Conservation (phyloP, 2,888 invertebrate genomes). For the Zhuqinia jingwanae region DNA sequence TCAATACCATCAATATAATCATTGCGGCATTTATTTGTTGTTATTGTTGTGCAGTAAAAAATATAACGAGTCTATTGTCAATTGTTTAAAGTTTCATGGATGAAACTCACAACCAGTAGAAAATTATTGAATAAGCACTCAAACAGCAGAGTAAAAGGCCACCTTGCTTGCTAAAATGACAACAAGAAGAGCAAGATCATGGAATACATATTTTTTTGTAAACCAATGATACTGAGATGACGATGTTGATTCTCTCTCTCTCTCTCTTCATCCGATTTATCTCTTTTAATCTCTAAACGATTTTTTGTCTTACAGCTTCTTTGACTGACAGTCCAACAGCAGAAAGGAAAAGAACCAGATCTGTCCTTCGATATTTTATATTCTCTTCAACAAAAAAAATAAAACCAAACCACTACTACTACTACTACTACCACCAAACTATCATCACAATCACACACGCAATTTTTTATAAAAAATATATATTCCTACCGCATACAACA, state of each 20-base stretch:
- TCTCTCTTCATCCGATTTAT: constrained; percentile 21
- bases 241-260: no score
- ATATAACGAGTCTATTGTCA: no score
- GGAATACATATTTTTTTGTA: neutral
- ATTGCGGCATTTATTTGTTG: no score
- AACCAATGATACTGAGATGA: neutral
- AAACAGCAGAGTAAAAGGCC: neutral
- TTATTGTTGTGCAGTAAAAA: no score
- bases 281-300: constrained; percentile 5
- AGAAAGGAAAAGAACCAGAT: constrained; percentile 61
- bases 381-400: constrained; percentile 27
- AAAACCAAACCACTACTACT: constrained; percentile 1
- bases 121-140: no score
- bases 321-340: constrained; percentile 40
- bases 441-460: constrained; percentile 42
- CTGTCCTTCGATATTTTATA: constrained; percentile 41
- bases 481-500: constrained; percentile 31
- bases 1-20: no score
- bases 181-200: neutral
- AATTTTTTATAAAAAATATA: no score
- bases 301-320: constrained; percentile 2
- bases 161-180: neutral
- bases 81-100: no score
- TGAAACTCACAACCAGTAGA: no score
- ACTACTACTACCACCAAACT: no score